phyloP scores from a whole-genome alignment of 2,113 vertebrate genomes.

The Nanorana parkeri region DNA sequence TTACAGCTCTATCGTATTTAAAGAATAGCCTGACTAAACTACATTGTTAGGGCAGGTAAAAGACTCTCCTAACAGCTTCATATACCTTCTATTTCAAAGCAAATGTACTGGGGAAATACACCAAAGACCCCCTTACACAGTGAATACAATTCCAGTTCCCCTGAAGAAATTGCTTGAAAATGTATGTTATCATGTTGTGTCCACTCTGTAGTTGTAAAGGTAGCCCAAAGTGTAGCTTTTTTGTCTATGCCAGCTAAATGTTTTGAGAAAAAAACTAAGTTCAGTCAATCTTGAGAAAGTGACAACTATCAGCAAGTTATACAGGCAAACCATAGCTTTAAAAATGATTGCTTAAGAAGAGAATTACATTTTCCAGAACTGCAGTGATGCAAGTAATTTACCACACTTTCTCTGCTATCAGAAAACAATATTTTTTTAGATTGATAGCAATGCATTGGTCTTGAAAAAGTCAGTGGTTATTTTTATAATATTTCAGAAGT shows the following conservation, averaged over 20 bases:
- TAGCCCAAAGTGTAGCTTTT: too few relatives aligned
- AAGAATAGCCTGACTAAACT: too few relatives aligned
- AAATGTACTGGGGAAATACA: too few relatives aligned
- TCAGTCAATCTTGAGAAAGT: slow-evolving; percentile 23
- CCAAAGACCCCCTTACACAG: too few relatives aligned
- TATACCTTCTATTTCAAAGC: too few relatives aligned
- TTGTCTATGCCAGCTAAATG: background rate
- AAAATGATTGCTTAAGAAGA: slow-evolving; percentile 38
- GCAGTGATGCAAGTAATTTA: slow-evolving; percentile 24
- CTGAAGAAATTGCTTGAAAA: too few relatives aligned
- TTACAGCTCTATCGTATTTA: too few relatives aligned
- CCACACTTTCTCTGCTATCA: slow-evolving; percentile 29
- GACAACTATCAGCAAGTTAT: slow-evolving; percentile 24
- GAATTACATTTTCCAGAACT: slow-evolving; percentile 32
- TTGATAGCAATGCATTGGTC: slow-evolving; percentile 24
- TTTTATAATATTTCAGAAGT: slow-evolving; percentile 14
- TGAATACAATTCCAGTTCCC: too few relatives aligned
- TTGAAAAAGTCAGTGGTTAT: slow-evolving; percentile 13
- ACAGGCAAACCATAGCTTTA: slow-evolving; percentile 25
- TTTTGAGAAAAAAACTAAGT: slow-evolving; percentile 8
- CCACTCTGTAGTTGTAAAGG: too few relatives aligned
- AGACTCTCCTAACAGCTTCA: too few relatives aligned
- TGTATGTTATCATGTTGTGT: too few relatives aligned
- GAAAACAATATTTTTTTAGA: slow-evolving; percentile 29
- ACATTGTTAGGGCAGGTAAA: too few relatives aligned